A percentile compares a stretch with the other conserved stretches of the same genome.
Evolutionary conservation across 2,797 vertebrate genomes (phyloP).

Genomic region (Onychomys torridus): DNA sequence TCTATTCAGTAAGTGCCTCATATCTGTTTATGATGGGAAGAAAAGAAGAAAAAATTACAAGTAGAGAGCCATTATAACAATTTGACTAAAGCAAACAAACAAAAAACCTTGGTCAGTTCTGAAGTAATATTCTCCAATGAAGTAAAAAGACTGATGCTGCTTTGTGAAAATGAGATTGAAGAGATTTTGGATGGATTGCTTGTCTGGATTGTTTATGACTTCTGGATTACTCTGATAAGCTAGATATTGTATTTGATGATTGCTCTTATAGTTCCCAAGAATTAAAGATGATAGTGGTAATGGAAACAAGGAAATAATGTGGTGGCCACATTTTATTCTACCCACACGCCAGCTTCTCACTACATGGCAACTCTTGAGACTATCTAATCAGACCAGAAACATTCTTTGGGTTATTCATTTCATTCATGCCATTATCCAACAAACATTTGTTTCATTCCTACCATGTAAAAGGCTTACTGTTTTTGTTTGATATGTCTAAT

Average conservation of each 20-base stretch:
- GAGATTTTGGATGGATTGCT: neutral
- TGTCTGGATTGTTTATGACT: neutral
- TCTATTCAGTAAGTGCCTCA: neutral
- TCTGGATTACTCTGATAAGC: neutral
- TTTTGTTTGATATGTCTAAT: slow-evolving; percentile 42
- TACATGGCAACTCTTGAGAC: neutral
- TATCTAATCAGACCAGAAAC: neutral
- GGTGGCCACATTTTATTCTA: neutral
- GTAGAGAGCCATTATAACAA: slow-evolving; percentile 10
- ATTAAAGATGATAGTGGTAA: neutral
- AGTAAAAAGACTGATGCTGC: slow-evolving; percentile 31
- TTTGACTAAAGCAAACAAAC: neutral
- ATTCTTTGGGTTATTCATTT: neutral
- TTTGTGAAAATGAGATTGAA: slow-evolving; percentile 17
- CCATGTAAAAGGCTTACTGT: neutral
- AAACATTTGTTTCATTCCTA: slow-evolving; percentile 37
- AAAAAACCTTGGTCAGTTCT: slow-evolving; percentile 19
- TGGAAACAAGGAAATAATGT: neutral
- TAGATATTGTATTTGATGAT: neutral
- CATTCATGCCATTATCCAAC: neutral
- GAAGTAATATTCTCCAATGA: slow-evolving; percentile 42
- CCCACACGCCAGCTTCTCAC: neutral
- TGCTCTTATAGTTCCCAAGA: neutral
- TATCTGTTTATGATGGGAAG: neutral
- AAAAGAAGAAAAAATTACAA: neutral